phyloP scores from a whole-genome alignment of 1,140 invertebrate genomes.

The Mactra quadrangularis region DNA sequence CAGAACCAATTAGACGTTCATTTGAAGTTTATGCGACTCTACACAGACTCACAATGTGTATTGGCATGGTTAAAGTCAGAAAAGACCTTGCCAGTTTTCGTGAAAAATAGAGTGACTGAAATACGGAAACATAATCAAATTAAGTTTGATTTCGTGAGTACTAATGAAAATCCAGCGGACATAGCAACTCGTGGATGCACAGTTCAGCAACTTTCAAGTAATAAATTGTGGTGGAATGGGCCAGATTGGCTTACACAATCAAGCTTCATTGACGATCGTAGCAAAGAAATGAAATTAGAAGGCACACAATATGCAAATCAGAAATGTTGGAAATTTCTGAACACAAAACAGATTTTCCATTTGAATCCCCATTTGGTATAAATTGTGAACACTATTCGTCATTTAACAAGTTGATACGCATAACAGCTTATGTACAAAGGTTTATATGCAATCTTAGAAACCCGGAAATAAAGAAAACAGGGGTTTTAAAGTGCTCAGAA shows the following conservation, averaged over 20 bases:
- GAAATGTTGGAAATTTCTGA: too few relatives aligned
- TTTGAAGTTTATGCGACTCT: not conserved
- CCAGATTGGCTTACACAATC: constrained; percentile 3
- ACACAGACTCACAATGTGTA: constrained; percentile 5
- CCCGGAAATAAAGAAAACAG: not conserved
- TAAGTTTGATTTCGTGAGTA: constrained; percentile 14
- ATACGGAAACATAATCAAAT: constrained; percentile 6
- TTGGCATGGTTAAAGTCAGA: constrained; percentile 13
- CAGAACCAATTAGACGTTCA: not conserved
- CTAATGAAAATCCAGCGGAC: constrained; percentile 40
- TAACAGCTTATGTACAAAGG: not conserved
- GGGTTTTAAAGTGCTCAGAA: not conserved
- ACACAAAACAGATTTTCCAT: too few relatives aligned
- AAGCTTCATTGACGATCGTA: too few relatives aligned
- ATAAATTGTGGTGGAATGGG: constrained; percentile 35
- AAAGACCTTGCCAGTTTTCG: constrained; percentile 9
- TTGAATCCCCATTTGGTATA: too few relatives aligned
- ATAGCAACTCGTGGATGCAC: constrained; percentile 10
- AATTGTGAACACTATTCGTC: constrained; percentile 24
- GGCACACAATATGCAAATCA: too few relatives aligned
- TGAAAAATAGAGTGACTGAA: constrained; percentile 42
- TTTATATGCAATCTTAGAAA: constrained; percentile 14
- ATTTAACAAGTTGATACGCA: constrained; percentile 23
- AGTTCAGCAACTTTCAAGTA: not conserved
- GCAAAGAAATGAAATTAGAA: too few relatives aligned